Base-by-base conservation (phyloP, 1,140 invertebrate species). In the Neuroterus valhalla region DNA sequence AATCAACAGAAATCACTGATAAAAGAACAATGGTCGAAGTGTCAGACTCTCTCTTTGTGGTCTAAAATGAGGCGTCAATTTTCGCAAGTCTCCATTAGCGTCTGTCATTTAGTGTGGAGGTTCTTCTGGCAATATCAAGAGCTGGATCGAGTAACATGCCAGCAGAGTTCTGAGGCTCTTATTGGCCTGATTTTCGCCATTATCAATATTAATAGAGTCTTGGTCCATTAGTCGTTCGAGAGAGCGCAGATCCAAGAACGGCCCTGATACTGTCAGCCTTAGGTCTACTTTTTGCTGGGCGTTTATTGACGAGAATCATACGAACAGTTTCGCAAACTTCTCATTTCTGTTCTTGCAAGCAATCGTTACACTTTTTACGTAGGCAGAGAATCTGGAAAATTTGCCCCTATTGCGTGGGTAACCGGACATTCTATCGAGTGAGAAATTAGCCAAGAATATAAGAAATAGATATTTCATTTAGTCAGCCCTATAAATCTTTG, bases 161-260 rank as follows among this genome's bases (percentile, higher is more conserved):
- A 23, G 14, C 52, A 4, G 74, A 70, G 72, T 76, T 75, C 72
- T 70, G 73, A 71, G 72, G 44, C 76, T 83, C 79, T 83, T 81
- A 84, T 85, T 84, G 83, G 82, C 84, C 83, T 85, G 83, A 85
- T 85, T 85, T 82, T 82, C 78, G 77, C 78, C 75, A 85, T 83
- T 85, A 85, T 83, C 82, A 83, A 84, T 84, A 85, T 82, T 83
- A 84, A 82, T 83, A 80, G 83, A 82, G 79, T 81, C 81, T 83
- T 81, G 82, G 81, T 77, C 83, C 82, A 85, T 85, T 83, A 82
- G 82, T 71, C 77, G 78, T 75, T 78, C 68, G 55, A 74, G 69
- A 73, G 79, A 79, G 71, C 50, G 68, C 48, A 26, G 50, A 46
- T 69, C 67, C 44, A 68, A 66, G 72, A 68, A 45, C 66, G 66